Base-by-base conservation (phyloP, 2,888 invertebrate species). In the Lypha dubia region DNA sequence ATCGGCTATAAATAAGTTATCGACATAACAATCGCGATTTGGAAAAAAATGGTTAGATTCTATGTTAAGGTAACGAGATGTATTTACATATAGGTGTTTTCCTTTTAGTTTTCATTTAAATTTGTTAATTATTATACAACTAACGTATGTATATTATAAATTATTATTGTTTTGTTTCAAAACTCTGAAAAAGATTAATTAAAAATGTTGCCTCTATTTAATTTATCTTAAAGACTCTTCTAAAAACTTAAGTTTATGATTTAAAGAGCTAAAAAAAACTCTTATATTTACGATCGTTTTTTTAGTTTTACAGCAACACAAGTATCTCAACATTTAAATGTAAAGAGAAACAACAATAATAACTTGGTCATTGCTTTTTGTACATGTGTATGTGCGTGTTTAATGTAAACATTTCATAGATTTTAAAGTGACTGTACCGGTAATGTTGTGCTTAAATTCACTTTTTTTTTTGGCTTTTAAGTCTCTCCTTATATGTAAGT, bases 361-460 rank as follows among this genome's bases (percentile, higher is more conserved):
- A 67, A 65, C 17, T 70, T 81, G 81, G 46, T 44, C 76, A 68
- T 56, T 67, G 68, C 46, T 28, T 71, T 22, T 17, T 70, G 65
- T 49, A 15, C n/a, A 9, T 44, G 28, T 56, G 53, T 63, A 20
- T n/a, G 62, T 63, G 41, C n/a, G n/a, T n/a, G n/a, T n/a, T n/a
- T 35, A 22, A 32, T 38, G 58, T 51, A 60, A 73, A 71, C 60
- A 62, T 56, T 79, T 74, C 62, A 79, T 84, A 81, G 84, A 84
- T 81, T 81, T 60, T 60, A 81, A 75, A 84, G 65, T 58, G 81
- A 84, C 84, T 84, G 84, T 84, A 84, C 84, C 81, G 81, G 77
- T 81, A 77, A 81, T 84, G 63, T 77, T 77, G 77, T 53, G 74
- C 77, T 84, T 84, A 84, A 51, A 79, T 79, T 81, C 77, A 81